Evolutionary conservation across 2,888 invertebrate genomes (phyloP).

Genomic region (Melieria picta): DNA sequence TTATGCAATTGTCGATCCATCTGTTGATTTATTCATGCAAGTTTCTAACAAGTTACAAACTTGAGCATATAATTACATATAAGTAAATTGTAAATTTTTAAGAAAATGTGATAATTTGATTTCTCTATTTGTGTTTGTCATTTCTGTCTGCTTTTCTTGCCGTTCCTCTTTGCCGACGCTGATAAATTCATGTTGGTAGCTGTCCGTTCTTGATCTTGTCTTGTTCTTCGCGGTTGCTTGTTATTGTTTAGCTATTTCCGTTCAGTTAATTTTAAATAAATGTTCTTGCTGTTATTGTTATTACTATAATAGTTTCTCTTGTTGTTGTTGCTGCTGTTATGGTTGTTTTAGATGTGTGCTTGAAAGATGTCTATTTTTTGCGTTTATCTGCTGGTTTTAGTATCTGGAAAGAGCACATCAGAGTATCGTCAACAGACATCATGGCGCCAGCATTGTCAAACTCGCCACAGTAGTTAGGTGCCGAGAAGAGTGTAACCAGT

Average conservation of each 20-base stretch:
- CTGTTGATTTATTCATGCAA: slow-evolving; percentile 35
- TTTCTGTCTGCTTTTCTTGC: slow-evolving; percentile 18
- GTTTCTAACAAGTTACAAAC: slow-evolving; percentile 35
- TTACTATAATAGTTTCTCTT: slow-evolving; percentile 10
- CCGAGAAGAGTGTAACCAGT: slow-evolving; percentile 90
- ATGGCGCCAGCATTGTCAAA: slow-evolving; percentile 91
- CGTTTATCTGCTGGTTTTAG: slow-evolving; percentile 98
- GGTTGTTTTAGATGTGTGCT: slow-evolving; percentile 18
- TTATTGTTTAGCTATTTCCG: background rate
- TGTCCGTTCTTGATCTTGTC: no score
- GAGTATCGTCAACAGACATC: slow-evolving; percentile 99
- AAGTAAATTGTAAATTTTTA: slow-evolving; percentile 38
- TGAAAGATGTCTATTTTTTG: slow-evolving; percentile 70
- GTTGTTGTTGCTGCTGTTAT: slow-evolving; percentile 19
- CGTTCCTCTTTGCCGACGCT: background rate
- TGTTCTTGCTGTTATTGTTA: slow-evolving; percentile 19
- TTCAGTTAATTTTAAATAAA: slow-evolving; percentile 20
- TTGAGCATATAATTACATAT: slow-evolving; percentile 31
- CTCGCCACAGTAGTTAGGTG: slow-evolving; percentile 95
- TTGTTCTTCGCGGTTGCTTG: background rate
- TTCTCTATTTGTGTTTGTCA: slow-evolving; percentile 26
- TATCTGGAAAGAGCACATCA: slow-evolving; percentile 99
- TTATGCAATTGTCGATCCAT: slow-evolving; percentile 32
- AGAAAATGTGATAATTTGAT: slow-evolving; percentile 27
- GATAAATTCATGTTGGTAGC: no score